Percentiles rank a stretch among this genome's conserved stretches.
These are phyloP conservation scores for Eptatretus burgeri DNA, from an alignment of 2,113 vertebrate genomes.

Conservation along the genomic window DNA sequence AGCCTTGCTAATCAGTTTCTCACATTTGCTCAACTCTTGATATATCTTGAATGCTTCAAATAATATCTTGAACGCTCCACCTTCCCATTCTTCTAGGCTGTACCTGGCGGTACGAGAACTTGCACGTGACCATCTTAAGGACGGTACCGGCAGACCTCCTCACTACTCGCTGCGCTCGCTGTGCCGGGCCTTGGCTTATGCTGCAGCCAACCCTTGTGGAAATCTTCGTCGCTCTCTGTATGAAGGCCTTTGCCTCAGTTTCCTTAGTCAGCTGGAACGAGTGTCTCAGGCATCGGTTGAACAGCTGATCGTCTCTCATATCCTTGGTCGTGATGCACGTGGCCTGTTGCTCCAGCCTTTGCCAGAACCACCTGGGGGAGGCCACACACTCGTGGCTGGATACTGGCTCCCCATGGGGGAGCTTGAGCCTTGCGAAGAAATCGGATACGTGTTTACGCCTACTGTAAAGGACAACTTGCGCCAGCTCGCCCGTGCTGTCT, in stretches of 20 bases:
- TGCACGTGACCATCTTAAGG: conserved; percentile 30
- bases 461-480: conserved; percentile 76
- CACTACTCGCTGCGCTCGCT: conserved; percentile 80
- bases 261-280: conserved; percentile 72
- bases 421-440: conserved; percentile 38
- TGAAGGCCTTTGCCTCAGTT: conserved; percentile 90
- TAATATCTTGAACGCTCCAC: no score
- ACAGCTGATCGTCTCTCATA: conserved; percentile 47
- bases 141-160: conserved; percentile 58
- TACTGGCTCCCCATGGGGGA: conserved; percentile 76
- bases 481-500: conserved; percentile 60
- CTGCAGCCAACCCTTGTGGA: conserved; percentile 38
- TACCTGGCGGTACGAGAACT: conserved; percentile 49
- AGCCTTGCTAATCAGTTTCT: background rate
- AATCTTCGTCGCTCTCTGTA: conserved; percentile 57
- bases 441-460: conserved; percentile 49
- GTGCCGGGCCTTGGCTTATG: conserved; percentile 57
- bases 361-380: conserved; percentile 12
- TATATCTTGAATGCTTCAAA: conserved; percentile 9
- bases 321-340: conserved; percentile 39
- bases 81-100: conserved; percentile 24
- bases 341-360: conserved; percentile 36
- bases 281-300: conserved; percentile 52
- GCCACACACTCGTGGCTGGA: conserved; percentile 40
- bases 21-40: conserved; percentile 8